Evolutionary conservation across 2,113 vertebrate genomes (phyloP), one percentile per base, ranked within the genome.

Genomic region (Choloepus hoffmanni): DNA sequence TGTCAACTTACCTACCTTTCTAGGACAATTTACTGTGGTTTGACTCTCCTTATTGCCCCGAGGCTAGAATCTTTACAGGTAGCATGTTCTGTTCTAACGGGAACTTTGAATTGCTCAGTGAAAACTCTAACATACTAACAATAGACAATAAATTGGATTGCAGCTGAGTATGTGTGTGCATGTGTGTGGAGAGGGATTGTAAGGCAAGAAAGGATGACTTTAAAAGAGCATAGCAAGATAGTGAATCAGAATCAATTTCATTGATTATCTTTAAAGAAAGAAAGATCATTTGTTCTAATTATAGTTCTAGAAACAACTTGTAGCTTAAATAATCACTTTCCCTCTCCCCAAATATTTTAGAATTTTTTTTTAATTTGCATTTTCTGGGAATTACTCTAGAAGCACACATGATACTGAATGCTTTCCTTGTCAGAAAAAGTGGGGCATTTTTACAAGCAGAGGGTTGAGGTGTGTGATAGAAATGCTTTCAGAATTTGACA

Each of bases 61-160:
- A 96, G 92, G 76, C 79, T 97, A 94, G 86, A 91, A 23, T 74
- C 89, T 90, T 82, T 50, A 53, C 78, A 87, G 96, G 89, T 67
- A 89, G 96, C 90, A 63, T 30, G 55, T 36, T 92, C 55, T 78
- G 45, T 88, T 93, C 53, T 82, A 81, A 74, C 60, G 62, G 92
- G 70, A 81, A 24, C 72, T 92, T 83, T 36, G 67, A 76, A 53
- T 43, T 87, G 30, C 85, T 82, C 48, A 7, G 36, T 82, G 85
- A 60, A 65, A 76, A 30, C 36, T 33, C 72, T 89, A 87, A 88
- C 79, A 88, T 11, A 93, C 88, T 92, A 96, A 93, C 85, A 24
- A 0, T 65, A 68, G 78, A 24, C 4, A 3, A 36, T 83, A 14
- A 36, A 13, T 63, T 73, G 76, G 83, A n/a, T 62, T 48, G 63